Evolutionary conservation across 2,888 invertebrate species (phyloP).

Genomic region (Parnassius mnemosyne): DNA sequence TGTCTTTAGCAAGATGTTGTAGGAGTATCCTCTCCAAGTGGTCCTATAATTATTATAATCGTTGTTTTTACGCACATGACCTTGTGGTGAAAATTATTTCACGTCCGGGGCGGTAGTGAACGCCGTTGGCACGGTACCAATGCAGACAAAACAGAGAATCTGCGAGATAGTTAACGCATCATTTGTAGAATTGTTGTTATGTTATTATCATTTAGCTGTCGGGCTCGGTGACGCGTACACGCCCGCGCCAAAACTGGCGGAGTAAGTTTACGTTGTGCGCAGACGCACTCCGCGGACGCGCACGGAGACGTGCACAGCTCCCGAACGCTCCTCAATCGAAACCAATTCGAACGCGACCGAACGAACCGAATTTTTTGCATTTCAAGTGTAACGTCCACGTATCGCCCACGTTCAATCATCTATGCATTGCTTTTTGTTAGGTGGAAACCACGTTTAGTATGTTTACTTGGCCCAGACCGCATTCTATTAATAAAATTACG

Average conservation of each 20-base stretch:
- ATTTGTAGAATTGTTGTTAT: constrained; percentile 69
- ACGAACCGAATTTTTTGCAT: constrained; percentile 58
- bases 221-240: constrained; percentile 57
- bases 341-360: constrained; percentile 62
- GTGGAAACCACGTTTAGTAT: constrained; percentile 36
- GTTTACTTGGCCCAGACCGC: constrained; percentile 42
- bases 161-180: constrained; percentile 48
- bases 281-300: constrained; percentile 35
- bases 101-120: constrained; percentile 44
- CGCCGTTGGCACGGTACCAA: constrained; percentile 58
- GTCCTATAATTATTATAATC: constrained; percentile 29
- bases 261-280: constrained; percentile 36
- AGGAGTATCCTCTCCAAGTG: no score
- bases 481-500: constrained; percentile 64
- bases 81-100: constrained; percentile 48
- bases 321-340: constrained; percentile 58
- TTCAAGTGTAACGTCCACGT: constrained; percentile 34
- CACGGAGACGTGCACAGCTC: constrained; percentile 45
- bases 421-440: constrained; percentile 37
- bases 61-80: constrained; percentile 37
- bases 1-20: no score
- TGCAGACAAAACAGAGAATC: constrained; percentile 54
- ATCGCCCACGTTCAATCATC: constrained; percentile 21
- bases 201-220: constrained; percentile 76
- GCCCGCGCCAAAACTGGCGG: constrained; percentile 56